Evolutionary conservation across 2,888 invertebrate species (phyloP), one percentile per base, ranked within the genome.

Genomic region (Caenorhabditis sp.): DNA sequence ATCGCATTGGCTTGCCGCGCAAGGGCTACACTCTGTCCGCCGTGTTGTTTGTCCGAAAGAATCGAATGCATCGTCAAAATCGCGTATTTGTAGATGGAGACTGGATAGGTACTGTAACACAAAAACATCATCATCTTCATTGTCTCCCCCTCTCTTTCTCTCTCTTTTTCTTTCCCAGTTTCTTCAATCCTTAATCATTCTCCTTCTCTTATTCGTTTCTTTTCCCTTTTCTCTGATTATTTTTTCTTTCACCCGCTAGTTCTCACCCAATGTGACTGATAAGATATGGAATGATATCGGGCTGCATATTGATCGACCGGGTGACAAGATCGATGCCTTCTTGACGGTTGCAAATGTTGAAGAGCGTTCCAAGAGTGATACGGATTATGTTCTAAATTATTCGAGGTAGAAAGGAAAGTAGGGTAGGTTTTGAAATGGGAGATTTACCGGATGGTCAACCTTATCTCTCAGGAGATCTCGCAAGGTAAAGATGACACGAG

Each of bases 31-130:
- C 70, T 70, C 26, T 68, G 70, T 9, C 51, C 55, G 22, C 83
- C 83, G 40, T 64, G 61, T 64, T 82, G 82, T 32, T 71, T 72
- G 50, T 88, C 88, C 55, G 83, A 85, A 47, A 90, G 76, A 56
- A 90, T 81, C 35, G 87, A 88, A 74, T 90, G 89, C 28, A 90
- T 84, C 5, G 88, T 80, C 18, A 90, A 82, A 32, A 89, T 72
- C 15, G 89, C 89, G 68, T 88, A 90, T 71, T 88, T 90, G 71
- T 87, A 89, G 51, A 87, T 88, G 24, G 88, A 84, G 53, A 67
- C 72, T 40, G 85, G 77, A 6, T 70, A 77, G n/a, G 88, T 85
- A 24, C 87, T 87, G 82, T 68, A 80, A 69, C 5, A 37, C n/a
- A 26, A 28, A 47, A 37, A 28, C 35, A 18, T 40, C 40, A 40